These are phyloP conservation scores for Diarsia dahlii DNA, from an alignment of 2,888 invertebrate species.

Conservation along the genomic window DNA sequence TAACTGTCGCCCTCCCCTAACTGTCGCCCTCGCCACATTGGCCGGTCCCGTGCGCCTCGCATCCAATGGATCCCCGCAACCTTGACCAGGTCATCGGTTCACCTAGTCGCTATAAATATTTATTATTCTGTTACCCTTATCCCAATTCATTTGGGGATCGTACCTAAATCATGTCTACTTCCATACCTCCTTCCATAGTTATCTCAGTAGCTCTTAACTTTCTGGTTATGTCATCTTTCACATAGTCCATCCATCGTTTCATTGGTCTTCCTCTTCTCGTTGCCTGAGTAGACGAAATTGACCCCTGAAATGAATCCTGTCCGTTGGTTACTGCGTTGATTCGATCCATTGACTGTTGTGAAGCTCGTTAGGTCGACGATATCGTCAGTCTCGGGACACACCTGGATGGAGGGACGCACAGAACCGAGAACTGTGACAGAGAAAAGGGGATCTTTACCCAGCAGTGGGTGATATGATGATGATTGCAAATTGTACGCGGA, in stretches of 20 bases:
- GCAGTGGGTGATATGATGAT: no score
- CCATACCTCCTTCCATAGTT: background rate
- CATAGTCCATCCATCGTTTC: background rate
- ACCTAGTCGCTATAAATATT: no score
- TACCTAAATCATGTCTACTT: background rate
- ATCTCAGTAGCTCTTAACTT: background rate
- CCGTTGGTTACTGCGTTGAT: background rate
- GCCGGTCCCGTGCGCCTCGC: no score
- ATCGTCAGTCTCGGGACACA: no score
- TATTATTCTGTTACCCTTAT: background rate
- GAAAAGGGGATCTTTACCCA: no score
- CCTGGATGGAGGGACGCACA: no score
- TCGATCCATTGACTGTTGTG: background rate
- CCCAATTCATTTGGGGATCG: background rate
- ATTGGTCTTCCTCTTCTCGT: background rate
- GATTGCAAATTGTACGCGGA: background rate
- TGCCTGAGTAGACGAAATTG: background rate
- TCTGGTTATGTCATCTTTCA: background rate
- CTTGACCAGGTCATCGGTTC: no score
- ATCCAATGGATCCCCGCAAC: no score
- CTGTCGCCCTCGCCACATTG: no score
- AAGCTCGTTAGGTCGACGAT: no score
- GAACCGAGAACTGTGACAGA: no score
- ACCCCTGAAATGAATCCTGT: background rate
- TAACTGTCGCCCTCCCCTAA: no score